These are phyloP conservation scores for Platynereis dumerilii DNA, from an alignment of 2,888 invertebrate species.

Conservation along the genomic window DNA sequence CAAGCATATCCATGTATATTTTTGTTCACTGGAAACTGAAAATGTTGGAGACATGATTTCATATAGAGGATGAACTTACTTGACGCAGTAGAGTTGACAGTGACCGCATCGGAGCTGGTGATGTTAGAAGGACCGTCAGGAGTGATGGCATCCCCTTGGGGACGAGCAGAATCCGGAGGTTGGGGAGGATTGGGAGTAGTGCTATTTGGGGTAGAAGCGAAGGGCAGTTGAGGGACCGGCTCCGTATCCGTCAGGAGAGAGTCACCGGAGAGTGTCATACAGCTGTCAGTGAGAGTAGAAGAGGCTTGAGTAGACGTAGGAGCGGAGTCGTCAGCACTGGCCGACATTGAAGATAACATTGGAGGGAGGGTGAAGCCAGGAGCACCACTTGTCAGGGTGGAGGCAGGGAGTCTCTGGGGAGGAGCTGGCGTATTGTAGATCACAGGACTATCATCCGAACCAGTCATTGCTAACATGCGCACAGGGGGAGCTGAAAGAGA, in stretches of 20 bases:
- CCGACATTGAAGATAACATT: neutral
- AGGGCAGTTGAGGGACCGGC: neutral
- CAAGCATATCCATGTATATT: too few relatives aligned
- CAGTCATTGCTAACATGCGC: too few relatives aligned
- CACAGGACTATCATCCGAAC: too few relatives aligned
- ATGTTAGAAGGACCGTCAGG: conserved; percentile 49
- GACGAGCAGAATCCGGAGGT: neutral
- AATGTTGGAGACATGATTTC: too few relatives aligned
- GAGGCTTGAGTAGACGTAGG: neutral
- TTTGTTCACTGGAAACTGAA: too few relatives aligned
- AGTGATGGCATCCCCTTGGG: conserved; percentile 35
- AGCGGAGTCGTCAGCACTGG: neutral
- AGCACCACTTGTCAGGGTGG: neutral
- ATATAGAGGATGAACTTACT: conserved; percentile 30
- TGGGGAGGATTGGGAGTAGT: neutral
- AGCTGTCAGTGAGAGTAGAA: conserved; percentile 2
- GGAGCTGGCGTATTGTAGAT: too few relatives aligned
- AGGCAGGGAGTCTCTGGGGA: too few relatives aligned
- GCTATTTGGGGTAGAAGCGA: neutral
- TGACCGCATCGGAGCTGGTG: conserved; percentile 48
- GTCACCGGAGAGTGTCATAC: neutral
- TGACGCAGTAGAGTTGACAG: conserved; percentile 44
- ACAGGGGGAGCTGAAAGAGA: too few relatives aligned
- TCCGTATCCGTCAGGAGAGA: neutral
- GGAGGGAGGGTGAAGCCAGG: neutral